Conservation (phyloP, 2,888 invertebrate genomes). For the Hoplodrina blanda region DNA sequence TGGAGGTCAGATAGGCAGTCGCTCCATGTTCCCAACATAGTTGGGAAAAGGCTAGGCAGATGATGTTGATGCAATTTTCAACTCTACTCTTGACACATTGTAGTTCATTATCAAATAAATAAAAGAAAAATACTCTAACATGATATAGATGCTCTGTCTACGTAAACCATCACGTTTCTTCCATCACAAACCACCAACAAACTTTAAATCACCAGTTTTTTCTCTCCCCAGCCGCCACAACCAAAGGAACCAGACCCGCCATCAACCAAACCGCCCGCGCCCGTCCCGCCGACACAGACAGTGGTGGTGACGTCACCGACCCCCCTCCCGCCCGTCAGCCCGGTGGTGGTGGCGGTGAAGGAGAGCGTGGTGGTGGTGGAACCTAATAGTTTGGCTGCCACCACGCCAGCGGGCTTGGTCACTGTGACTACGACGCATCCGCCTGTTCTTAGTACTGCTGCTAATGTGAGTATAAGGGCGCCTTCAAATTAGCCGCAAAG, state of each 20-base stretch:
- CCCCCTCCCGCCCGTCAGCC: constrained; percentile 54
- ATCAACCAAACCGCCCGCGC: constrained; percentile 53
- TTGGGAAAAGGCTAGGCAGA: too few relatives aligned
- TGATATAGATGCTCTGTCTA: too few relatives aligned
- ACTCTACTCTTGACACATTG: too few relatives aligned
- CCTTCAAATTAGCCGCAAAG: too few relatives aligned
- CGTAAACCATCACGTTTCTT: too few relatives aligned
- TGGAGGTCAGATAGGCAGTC: too few relatives aligned
- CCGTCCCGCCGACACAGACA: constrained; percentile 44
- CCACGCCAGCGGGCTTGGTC: constrained; percentile 93
- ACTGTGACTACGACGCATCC: constrained; percentile 96
- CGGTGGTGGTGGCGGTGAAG: constrained; percentile 72
- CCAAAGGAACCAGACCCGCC: constrained; percentile 64
- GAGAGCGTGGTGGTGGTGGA: constrained; percentile 76
- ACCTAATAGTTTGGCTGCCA: constrained; percentile 93
- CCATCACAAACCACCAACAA: not conserved
- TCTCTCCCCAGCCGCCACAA: constrained; percentile 61
- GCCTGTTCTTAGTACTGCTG: constrained; percentile 59
- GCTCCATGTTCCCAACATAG: too few relatives aligned
- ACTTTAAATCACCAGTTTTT: not conserved
- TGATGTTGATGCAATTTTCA: too few relatives aligned
- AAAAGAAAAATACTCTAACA: too few relatives aligned
- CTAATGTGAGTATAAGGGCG: constrained; percentile 53
- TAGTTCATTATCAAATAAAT: too few relatives aligned
- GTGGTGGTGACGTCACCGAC: constrained; percentile 68